phyloP scores from a whole-genome alignment of 2,888 invertebrate genomes.

The Eupithecia dodoneata region DNA sequence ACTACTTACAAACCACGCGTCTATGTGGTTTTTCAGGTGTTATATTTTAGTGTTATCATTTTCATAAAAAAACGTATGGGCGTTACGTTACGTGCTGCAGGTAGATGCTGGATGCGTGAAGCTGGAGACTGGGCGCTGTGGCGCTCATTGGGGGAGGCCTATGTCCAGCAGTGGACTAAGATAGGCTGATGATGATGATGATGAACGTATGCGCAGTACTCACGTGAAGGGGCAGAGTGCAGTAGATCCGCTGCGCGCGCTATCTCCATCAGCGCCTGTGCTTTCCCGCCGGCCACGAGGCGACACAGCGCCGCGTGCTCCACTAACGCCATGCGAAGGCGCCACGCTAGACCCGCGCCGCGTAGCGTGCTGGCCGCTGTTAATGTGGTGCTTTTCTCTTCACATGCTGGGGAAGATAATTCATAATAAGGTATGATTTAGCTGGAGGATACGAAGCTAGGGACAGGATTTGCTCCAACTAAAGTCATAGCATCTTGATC shows the following conservation, averaged over 20 bases:
- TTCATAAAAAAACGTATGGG: no score
- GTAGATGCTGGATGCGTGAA: no score
- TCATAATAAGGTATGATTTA: background rate
- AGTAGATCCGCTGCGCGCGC: conserved; percentile 68
- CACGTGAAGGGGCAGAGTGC: conserved; percentile 44
- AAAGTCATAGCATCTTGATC: no score
- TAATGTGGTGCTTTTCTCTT: conserved; percentile 66
- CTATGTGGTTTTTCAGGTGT: no score
- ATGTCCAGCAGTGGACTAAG: no score
- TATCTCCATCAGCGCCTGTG: conserved; percentile 93
- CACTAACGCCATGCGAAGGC: conserved; percentile 96
- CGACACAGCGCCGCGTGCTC: conserved; percentile 99
- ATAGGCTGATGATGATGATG: no score
- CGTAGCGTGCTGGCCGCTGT: conserved; percentile 48
- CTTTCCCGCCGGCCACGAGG: conserved; percentile 98
- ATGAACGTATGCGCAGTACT: background rate
- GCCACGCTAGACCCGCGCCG: conserved; percentile 85
- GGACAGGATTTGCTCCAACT: background rate
- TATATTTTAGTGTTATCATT: no score
- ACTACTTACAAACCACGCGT: no score
- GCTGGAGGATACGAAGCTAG: background rate
- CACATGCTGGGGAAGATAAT: background rate
- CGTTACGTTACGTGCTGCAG: no score
- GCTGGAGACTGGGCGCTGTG: no score
- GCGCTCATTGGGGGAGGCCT: no score